Base-by-base conservation (phyloP, 2,888 invertebrate genomes). In the Trypoxylon attenuatum region DNA sequence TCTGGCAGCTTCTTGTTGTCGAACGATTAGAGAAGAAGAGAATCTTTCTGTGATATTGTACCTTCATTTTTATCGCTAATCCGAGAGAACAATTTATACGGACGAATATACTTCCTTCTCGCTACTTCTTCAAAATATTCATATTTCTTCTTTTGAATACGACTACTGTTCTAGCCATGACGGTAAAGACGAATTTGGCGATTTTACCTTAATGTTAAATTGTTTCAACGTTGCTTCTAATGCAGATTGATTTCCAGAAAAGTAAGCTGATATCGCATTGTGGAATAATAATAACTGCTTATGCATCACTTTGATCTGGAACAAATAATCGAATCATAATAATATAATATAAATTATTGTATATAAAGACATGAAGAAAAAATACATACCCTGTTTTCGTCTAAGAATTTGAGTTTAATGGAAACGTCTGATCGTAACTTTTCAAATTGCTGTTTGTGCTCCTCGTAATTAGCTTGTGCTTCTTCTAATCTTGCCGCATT, bases 271-370 rank as follows among this genome's bases (percentile, higher is more conserved):
- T 60, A 98, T 93, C 1, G 98, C 98, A 88, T 98, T 98, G 89
- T 99, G 98, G 88, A 98, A 96, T 78, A 99, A 89, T 56, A 98
- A 90, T 71, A 99, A 89, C 87, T 99, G 98, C 87, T 98, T 98
- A 89, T 98, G 97, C 98, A 99, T 98, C 78, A 98, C 98, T 89
- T 98, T 98, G 81, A 98, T 94, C 96, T 98, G 69, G 10, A 70
- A 77, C 49, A 33, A 8, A 33, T 6, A 13, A 33, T 3, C 8
- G 8, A 8, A 33, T 33, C 5, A n/a, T n/a, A 5, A 1, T 33
- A 33, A 33, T 22, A n/a, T 25, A 13, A 38, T 1, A 1, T 39
- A 33, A 2, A 29, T 22, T 52, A 46, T 29, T 5, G 10, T 10
- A 33, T 33, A n/a, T n/a, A n/a, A n/a, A n/a, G n/a, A n/a, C n/a